Evolutionary conservation across 2,888 invertebrate species (phyloP), one percentile per base, ranked within the genome.

Genomic region (Byasa hedistus): DNA sequence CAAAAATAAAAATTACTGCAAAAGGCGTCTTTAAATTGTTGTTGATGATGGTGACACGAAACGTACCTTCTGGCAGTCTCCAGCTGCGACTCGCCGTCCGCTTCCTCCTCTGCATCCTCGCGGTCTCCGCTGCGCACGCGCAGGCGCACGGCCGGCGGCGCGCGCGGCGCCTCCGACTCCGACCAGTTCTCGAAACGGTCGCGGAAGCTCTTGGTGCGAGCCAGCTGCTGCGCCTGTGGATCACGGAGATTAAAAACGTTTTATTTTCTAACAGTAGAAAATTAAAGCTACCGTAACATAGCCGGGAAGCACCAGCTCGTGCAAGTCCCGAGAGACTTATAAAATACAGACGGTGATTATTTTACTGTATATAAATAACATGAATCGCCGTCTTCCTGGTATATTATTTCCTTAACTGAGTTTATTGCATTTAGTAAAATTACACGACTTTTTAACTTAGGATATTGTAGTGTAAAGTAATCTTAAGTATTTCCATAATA

Each of bases 131-230:
- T 85, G 74, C 75, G 89, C 60, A 77, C 69, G 65, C 75, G 89
- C 60, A 77, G 69, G 64, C 75, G 89, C 52, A 73, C 64, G 86
- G 65, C 83, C 79, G 71, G 88, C 76, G 77, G 79, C 0, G 79
- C 72, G 15, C 92, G 92, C 69, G 91, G 91, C 22, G 93, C 93
- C 81, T 95, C 95, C 59, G 93, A 92, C 76, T 90, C 89, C 2
- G 94, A 93, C 97, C 97, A 97, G 78, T 95, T 93, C 87, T 98
- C 98, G 89, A 98, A 98, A 81, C 97, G 96, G 69, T 95, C 96
- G 75, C 96, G 94, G 79, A 98, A 92, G 71, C 96, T 95, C 83
- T 95, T 96, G 23, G 98, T 97, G 72, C 96, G 94, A 0, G 96
- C 97, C 0, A 96, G 93, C 73, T 94, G 94, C 76, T 95, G 95